Percentiles rank a stretch among this genome's conserved stretches.
phyloP scores from a whole-genome alignment of 2,113 vertebrate species.

The Scalopus aquaticus region DNA sequence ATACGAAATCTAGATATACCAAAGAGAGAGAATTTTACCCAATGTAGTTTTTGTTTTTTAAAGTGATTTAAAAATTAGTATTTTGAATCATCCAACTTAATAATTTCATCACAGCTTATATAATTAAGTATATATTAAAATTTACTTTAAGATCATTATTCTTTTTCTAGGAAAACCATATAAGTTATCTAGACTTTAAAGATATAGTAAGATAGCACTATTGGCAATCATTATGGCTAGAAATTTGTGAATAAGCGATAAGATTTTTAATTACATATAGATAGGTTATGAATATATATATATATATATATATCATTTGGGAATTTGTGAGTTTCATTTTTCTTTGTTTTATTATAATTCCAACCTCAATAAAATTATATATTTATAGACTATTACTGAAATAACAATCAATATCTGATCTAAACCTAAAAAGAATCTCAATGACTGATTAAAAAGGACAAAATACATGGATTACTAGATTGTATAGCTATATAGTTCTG shows the following conservation, averaged over 20 bases:
- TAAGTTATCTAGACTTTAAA: not conserved
- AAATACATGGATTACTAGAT: not conserved
- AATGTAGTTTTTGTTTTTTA: not conserved
- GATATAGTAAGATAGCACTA: not conserved
- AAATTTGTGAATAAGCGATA: not conserved
- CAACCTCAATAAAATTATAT: not conserved
- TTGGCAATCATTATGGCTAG: not conserved
- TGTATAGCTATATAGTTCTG: not conserved
- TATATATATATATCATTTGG: not conserved
- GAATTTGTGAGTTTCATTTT: not conserved
- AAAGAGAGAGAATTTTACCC: not conserved
- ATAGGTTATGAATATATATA: not conserved
- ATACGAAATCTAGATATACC: conserved; percentile 22
- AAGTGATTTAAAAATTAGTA: not conserved
- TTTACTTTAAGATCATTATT: conserved; percentile 40
- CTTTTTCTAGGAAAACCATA: not conserved
- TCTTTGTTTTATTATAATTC: not conserved
- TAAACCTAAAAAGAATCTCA: not conserved
- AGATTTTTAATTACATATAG: not conserved
- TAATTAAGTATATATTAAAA: not conserved
- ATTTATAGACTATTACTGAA: not conserved
- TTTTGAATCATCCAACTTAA: not conserved
- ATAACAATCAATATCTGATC: not conserved
- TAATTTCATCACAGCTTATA: not conserved
- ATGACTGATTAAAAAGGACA: not conserved